Evolutionary conservation across 1,140 invertebrate species (phyloP).

Genomic region (Solenopsis fugax): DNA sequence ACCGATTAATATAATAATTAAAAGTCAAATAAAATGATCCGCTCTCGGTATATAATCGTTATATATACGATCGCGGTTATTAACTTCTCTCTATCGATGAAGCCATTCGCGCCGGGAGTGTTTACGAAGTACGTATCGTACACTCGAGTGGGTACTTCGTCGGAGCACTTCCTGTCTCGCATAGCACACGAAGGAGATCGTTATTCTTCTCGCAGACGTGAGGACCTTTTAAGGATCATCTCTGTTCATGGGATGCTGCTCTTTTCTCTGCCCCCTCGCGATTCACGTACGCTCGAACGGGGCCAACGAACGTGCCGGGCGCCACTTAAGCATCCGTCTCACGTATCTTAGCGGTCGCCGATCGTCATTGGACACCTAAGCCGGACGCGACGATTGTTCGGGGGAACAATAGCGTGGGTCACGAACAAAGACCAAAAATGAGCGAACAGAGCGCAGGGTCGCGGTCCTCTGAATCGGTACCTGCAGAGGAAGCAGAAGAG

Average conservation of each 20-base stretch:
- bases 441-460: conserved; percentile 40
- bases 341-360: conserved; percentile 75
- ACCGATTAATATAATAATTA: background rate
- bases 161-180: conserved; percentile 50
- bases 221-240: conserved; percentile 70
- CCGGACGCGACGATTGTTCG: conserved; percentile 75
- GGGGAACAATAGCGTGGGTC: conserved; percentile 70
- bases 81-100: background rate
- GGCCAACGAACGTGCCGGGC: conserved; percentile 44
- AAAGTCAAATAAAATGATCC: background rate
- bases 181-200: conserved; percentile 61
- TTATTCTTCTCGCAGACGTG: conserved; percentile 71
- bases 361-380: conserved; percentile 72
- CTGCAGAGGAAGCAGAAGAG: conserved; percentile 20
- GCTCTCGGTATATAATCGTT: background rate
- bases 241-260: conserved; percentile 37
- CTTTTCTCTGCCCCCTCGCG: conserved; percentile 44
- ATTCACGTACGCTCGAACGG: conserved; percentile 29
- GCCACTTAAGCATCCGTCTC: conserved; percentile 73
- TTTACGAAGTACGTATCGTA: conserved; percentile 48
- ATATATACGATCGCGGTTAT: background rate
- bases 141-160: conserved; percentile 22
- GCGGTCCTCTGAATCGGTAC: conserved; percentile 21
- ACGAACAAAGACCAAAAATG: conserved; percentile 73
- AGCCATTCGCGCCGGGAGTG: background rate